Evolutionary conservation across 2,888 invertebrate genomes (phyloP).

Genomic region (Odontothrips loti): DNA sequence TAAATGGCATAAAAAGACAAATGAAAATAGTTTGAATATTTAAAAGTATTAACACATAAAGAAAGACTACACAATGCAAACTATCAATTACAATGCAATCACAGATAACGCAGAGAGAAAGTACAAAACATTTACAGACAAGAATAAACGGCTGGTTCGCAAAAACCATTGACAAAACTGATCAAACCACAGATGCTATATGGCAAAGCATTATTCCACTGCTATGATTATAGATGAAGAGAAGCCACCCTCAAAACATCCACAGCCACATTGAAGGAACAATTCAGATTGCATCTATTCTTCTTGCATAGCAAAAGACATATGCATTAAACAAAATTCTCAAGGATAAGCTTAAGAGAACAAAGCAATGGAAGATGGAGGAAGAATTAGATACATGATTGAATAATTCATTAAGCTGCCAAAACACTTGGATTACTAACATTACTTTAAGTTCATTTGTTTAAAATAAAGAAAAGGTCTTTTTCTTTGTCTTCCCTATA

Average conservation of each 20-base stretch:
- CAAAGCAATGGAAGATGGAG: too few relatives aligned
- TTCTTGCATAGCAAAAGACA: too few relatives aligned
- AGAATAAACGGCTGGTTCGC: neutral
- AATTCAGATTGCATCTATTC: too few relatives aligned
- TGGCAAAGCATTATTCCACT: too few relatives aligned
- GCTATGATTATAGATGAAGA: too few relatives aligned
- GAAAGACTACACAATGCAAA: neutral
- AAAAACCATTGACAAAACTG: neutral
- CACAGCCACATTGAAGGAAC: too few relatives aligned
- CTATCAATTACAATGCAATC: neutral
- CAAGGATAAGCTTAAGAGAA: too few relatives aligned
- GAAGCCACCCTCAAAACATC: too few relatives aligned
- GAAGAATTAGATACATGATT: neutral
- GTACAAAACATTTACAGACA: neutral
- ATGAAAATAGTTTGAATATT: neutral
- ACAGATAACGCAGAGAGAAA: slow-evolving; percentile 17
- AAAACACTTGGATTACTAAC: neutral
- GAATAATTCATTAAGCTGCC: neutral
- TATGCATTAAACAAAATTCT: too few relatives aligned
- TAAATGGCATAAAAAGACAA: neutral
- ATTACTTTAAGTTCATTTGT: neutral
- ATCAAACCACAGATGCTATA: too few relatives aligned
- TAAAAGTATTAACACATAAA: neutral
- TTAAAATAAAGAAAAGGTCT: neutral
- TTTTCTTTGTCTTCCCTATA: neutral